These are phyloP conservation scores for Drosophila atripex DNA, from an alignment of 2,888 invertebrate genomes.

Conservation along the genomic window DNA sequence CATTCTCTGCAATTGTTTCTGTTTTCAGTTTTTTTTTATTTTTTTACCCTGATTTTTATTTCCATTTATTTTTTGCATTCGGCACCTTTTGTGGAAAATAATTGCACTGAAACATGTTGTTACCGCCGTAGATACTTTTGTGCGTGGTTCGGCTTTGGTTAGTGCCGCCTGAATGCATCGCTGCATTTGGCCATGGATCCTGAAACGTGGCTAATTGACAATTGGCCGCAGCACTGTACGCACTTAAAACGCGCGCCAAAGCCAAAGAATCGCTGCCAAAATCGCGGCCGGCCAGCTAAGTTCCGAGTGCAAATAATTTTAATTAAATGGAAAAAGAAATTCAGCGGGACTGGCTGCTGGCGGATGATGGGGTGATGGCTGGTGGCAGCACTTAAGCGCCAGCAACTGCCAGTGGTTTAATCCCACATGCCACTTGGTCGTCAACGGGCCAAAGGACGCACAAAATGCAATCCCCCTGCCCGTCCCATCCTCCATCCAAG, in stretches of 20 bases:
- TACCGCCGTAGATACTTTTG: constrained; percentile 44
- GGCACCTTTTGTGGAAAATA: constrained; percentile 53
- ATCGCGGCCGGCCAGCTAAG: constrained; percentile 45
- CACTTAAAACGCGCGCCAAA: constrained; percentile 59
- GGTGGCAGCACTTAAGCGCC: constrained; percentile 70
- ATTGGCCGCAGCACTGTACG: constrained; percentile 57
- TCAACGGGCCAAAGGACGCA: constrained; percentile 73
- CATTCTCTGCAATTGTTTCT: constrained; percentile 57
- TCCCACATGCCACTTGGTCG: constrained; percentile 76
- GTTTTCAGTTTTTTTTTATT: constrained; percentile 31
- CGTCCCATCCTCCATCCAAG: constrained; percentile 16
- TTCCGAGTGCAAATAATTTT: constrained; percentile 72
- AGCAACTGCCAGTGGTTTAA: constrained; percentile 60
- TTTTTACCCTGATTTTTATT: constrained; percentile 36
- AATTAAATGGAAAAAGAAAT: constrained; percentile 77
- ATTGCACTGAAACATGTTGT: constrained; percentile 56
- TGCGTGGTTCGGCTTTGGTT: constrained; percentile 58
- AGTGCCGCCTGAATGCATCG: constrained; percentile 64
- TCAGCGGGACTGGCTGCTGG: constrained; percentile 31
- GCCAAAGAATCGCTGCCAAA: constrained; percentile 47
- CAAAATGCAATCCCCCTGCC: constrained; percentile 61
- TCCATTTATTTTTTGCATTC: constrained; percentile 34
- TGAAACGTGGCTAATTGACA: constrained; percentile 67
- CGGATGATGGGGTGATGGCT: constrained; percentile 1
- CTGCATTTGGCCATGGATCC: constrained; percentile 53